Evolutionary conservation across 2,113 vertebrate species (phyloP).

Genomic region (Phyllopteryx taeniolatus): DNA sequence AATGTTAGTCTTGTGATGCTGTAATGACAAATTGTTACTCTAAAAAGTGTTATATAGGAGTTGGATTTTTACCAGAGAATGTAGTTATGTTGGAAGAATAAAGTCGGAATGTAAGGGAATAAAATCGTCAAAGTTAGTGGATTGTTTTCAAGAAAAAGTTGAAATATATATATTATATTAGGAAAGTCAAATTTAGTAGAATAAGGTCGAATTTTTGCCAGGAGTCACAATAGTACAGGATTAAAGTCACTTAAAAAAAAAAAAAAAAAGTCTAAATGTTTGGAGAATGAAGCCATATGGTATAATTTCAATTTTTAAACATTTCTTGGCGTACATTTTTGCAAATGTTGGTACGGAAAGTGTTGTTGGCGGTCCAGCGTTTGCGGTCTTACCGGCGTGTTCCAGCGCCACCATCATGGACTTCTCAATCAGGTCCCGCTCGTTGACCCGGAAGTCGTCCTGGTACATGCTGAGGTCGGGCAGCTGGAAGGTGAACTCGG

Average conservation of each 20-base stretch:
- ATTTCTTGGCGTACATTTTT: not conserved
- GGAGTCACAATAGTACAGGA: too few species aligned
- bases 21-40: too few species aligned
- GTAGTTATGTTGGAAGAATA: too few species aligned
- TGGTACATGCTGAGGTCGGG: slow-evolving; percentile 91
- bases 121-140: too few species aligned
- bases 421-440: slow-evolving; percentile 95
- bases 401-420: slow-evolving; percentile 96
- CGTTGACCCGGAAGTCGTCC: slow-evolving; percentile 94
- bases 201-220: too few species aligned
- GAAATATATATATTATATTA: too few species aligned
- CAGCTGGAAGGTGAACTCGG: slow-evolving; percentile 96
- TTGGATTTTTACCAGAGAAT: too few species aligned
- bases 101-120: too few species aligned
- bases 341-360: not conserved
- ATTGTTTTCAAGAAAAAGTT: too few species aligned
- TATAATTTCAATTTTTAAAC: not conserved
- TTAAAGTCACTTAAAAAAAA: not conserved
- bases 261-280: not conserved
- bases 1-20: too few species aligned
- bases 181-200: too few species aligned
- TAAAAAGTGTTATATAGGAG: too few species aligned
- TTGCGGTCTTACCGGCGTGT: slow-evolving; percentile 82
- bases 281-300: not conserved
- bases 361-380: not conserved